These are phyloP conservation scores for Ennomos erosarius DNA, from an alignment of 2,888 invertebrate genomes.

Conservation along the genomic window DNA sequence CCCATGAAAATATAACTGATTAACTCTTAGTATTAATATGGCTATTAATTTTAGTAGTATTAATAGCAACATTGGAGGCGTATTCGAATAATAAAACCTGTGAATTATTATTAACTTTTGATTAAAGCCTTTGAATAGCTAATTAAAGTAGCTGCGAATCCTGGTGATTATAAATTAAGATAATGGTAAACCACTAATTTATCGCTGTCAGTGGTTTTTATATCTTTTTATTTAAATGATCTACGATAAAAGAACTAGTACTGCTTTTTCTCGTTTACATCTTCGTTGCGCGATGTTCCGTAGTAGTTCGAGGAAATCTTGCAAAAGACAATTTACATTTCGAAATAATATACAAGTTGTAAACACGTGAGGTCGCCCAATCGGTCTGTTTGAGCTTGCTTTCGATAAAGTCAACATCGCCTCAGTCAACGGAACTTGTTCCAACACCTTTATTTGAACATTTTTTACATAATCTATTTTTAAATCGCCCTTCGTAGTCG, in stretches of 20 bases:
- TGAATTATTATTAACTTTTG: slow-evolving; percentile 6
- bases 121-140: slow-evolving; percentile 2
- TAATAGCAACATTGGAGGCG: slow-evolving; percentile 5
- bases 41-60: not conserved
- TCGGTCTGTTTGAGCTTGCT: slow-evolving; percentile 75
- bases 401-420: slow-evolving; percentile 80
- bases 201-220: not conserved
- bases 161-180: slow-evolving; percentile 16
- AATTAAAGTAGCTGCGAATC: slow-evolving; percentile 6
- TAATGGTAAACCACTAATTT: slow-evolving; percentile 18
- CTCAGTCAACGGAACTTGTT: slow-evolving; percentile 74
- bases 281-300: not conserved
- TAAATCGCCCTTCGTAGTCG: slow-evolving; percentile 47
- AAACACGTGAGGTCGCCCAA: slow-evolving; percentile 51
- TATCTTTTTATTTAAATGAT: not conserved
- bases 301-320: slow-evolving; percentile 57
- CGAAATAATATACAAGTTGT: slow-evolving; percentile 69
- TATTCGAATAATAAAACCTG: slow-evolving; percentile 1
- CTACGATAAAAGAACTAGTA: not conserved
- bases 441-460: slow-evolving; percentile 66
- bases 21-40: too few species aligned
- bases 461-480: slow-evolving; percentile 67
- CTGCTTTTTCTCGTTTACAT: not conserved
- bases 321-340: slow-evolving; percentile 69
- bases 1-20: too few species aligned